These are phyloP conservation scores for Drosophila emarginata DNA, from an alignment of 2,888 invertebrate genomes.

Conservation along the genomic window DNA sequence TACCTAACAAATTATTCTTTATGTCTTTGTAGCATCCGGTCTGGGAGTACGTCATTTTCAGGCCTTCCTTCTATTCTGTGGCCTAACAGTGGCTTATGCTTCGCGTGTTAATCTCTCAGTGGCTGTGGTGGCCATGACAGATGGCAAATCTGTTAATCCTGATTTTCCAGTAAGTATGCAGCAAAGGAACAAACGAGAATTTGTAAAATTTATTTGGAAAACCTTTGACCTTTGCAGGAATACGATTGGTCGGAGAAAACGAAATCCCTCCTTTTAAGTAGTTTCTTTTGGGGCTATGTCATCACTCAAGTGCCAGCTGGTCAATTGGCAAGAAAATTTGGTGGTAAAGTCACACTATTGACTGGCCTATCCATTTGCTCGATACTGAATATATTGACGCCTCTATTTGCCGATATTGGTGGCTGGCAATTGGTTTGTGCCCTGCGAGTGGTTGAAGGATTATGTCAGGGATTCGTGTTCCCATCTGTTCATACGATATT, in stretches of 20 bases:
- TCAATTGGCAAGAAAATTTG: conserved; percentile 87
- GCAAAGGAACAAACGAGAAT: background rate
- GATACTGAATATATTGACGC: conserved; percentile 86
- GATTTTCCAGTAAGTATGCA: conserved; percentile 73
- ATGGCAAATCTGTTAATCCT: conserved; percentile 80
- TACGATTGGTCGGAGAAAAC: conserved; percentile 85
- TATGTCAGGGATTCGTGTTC: conserved; percentile 87
- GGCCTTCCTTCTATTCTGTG: conserved; percentile 85
- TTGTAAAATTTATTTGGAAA: background rate
- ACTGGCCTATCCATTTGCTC: conserved; percentile 86
- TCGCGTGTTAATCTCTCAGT: conserved; percentile 88
- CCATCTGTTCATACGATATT: conserved; percentile 87
- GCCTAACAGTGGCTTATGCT: conserved; percentile 85
- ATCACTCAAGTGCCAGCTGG: conserved; percentile 87
- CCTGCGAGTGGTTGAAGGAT: conserved; percentile 86
- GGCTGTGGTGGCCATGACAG: conserved; percentile 89
- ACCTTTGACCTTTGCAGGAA: conserved; percentile 82
- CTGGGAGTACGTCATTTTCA: conserved; percentile 86
- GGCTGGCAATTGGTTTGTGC: conserved; percentile 85
- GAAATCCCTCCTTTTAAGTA: conserved; percentile 85
- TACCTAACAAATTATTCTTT: conserved; percentile 27
- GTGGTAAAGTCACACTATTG: conserved; percentile 86
- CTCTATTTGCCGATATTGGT: conserved; percentile 86
- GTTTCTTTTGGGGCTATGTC: conserved; percentile 88
- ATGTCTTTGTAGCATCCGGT: conserved; percentile 57